Percentiles rank a stretch among this genome's conserved stretches.
Evolutionary conservation across 2,888 invertebrate genomes (phyloP).

Genomic region (Fragum whitleyi): DNA sequence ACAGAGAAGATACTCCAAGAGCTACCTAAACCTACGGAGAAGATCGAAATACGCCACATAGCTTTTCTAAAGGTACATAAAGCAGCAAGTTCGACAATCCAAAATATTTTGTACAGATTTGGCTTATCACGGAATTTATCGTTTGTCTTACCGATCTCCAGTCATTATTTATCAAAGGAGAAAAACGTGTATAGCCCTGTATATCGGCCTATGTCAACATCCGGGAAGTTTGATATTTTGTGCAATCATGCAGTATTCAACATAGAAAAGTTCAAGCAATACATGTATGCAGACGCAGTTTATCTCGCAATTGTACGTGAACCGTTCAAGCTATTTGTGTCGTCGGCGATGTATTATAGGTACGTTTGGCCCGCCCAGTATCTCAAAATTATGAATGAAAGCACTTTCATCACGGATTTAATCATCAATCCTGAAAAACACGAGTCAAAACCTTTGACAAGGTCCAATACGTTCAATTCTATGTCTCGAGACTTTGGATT

Average conservation of each 20-base stretch:
- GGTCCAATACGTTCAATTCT: slow-evolving; percentile 38
- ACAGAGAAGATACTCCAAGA: too few relatives aligned
- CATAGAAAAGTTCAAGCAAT: slow-evolving; percentile 20
- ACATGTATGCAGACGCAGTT: slow-evolving; percentile 39
- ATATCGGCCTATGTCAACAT: slow-evolving; percentile 24
- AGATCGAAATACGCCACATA: slow-evolving; percentile 61
- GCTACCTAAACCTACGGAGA: too few relatives aligned
- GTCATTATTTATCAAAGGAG: slow-evolving; percentile 37
- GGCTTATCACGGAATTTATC: slow-evolving; percentile 62
- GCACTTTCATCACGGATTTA: slow-evolving; percentile 49
- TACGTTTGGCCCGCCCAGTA: slow-evolving; percentile 49
- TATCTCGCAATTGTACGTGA: slow-evolving; percentile 55
- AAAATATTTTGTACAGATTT: slow-evolving; percentile 70
- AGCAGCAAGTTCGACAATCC: slow-evolving; percentile 69
- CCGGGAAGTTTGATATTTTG: slow-evolving; percentile 42
- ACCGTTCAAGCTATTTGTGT: slow-evolving; percentile 51
- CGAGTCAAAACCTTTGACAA: slow-evolving; percentile 46
- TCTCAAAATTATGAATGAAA: slow-evolving; percentile 37
- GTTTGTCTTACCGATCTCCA: slow-evolving; percentile 61
- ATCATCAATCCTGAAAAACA: slow-evolving; percentile 58
- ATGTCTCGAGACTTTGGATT: slow-evolving; percentile 60
- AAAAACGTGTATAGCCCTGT: slow-evolving; percentile 17
- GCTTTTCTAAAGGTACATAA: slow-evolving; percentile 74
- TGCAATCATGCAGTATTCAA: slow-evolving; percentile 57
- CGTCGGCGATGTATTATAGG: slow-evolving; percentile 54